Conservation (phyloP, 2,797 vertebrate genomes). For the Sebastes flavidus region DNA sequence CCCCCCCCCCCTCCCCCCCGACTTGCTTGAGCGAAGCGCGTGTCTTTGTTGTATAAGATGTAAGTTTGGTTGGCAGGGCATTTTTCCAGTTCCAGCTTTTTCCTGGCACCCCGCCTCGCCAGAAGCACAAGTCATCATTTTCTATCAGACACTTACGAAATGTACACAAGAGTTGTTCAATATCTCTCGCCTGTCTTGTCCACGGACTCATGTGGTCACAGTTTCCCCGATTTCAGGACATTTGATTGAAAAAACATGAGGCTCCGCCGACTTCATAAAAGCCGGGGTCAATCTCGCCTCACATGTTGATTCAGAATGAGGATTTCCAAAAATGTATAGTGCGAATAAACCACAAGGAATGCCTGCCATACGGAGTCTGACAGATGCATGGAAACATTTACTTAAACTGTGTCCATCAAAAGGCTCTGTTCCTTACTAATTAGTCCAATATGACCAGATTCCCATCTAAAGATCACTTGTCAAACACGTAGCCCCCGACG, state of each 20-base stretch:
- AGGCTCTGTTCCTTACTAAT: constrained; percentile 80
- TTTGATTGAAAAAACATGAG: constrained; percentile 64
- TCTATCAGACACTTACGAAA: constrained; percentile 71
- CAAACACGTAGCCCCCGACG: constrained; percentile 37
- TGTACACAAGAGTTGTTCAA: constrained; percentile 68
- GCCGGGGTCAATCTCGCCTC: constrained; percentile 55
- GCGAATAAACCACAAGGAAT: constrained; percentile 72
- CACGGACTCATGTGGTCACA: constrained; percentile 40
- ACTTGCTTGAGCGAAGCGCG: constrained; percentile 39
- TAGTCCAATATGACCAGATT: constrained; percentile 70
- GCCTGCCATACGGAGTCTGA: constrained; percentile 60
- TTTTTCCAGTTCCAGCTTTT: constrained; percentile 67
- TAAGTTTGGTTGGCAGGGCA: constrained; percentile 57
- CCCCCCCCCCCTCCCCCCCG: background rate
- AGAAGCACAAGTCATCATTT: constrained; percentile 67
- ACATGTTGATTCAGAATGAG: constrained; percentile 74
- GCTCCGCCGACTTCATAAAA: constrained; percentile 49
- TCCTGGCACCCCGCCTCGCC: constrained; percentile 64
- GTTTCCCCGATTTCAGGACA: constrained; percentile 50
- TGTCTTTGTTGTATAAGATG: constrained; percentile 65
- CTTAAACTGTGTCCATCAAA: constrained; percentile 79
- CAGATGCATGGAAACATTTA: constrained; percentile 82
- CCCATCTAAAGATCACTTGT: constrained; percentile 67
- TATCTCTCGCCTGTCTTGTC: constrained; percentile 57
- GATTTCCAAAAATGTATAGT: constrained; percentile 72